Evolutionary conservation across 37 sponge, comb jelly and placozoan genomes (phyloP).

Genomic region (Haliclona indistincta): DNA sequence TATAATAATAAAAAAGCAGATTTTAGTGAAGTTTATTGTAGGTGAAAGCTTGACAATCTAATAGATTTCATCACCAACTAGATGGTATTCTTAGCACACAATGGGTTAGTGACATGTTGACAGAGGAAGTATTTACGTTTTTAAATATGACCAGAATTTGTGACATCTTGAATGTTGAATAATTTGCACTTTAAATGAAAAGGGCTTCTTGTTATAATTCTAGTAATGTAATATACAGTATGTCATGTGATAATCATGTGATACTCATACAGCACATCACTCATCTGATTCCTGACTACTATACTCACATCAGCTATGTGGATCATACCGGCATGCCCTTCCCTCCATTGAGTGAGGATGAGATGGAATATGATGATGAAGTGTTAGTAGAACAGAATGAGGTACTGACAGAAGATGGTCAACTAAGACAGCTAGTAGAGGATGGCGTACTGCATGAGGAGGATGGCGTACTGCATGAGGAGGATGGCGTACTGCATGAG

Average conservation of each 20-base stretch:
- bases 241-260: neutral
- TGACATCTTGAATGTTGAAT: no score
- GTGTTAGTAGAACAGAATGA: conserved; percentile 46
- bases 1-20: no score
- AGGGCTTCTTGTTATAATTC: neutral
- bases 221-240: neutral
- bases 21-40: no score
- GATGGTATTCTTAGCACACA: no score
- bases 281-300: conserved; percentile 72
- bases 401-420: neutral
- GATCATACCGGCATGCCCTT: conserved; percentile 64
- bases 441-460: no score
- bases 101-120: no score
- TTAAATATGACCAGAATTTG: no score
- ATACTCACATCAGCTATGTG: conserved; percentile 37
- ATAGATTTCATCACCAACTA: no score
- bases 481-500: no score
- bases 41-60: no score
- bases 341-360: conserved; percentile 58
- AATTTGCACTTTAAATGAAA: neutral
- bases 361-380: neutral
- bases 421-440: neutral
- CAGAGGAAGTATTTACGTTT: no score
- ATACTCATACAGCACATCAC: conserved; percentile 40
- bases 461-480: no score